phyloP scores from a whole-genome alignment of 2,797 vertebrate genomes.

The Clarias platycephalus region DNA sequence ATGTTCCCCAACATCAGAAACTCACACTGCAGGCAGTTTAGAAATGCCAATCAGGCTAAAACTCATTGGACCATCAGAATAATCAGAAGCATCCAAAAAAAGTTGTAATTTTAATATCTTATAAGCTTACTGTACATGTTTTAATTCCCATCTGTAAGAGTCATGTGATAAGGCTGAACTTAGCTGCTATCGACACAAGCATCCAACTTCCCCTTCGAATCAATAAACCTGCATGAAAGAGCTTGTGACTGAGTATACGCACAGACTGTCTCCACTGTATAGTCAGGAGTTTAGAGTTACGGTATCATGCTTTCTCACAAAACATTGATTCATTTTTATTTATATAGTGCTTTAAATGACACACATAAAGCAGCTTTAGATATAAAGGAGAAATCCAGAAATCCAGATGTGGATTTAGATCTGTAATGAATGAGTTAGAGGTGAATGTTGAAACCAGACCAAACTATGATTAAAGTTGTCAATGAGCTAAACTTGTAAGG shows the following conservation, averaged over 20 bases:
- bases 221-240: not conserved
- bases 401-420: not conserved
- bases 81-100: no score
- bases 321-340: not conserved
- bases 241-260: not conserved
- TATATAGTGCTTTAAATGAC: not conserved
- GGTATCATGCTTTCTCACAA: not conserved
- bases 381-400: not conserved
- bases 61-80: no score
- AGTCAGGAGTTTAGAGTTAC: not conserved
- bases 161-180: not conserved
- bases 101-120: not conserved
- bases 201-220: not conserved
- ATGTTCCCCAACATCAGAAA: no score
- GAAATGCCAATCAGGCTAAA: no score
- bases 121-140: not conserved
- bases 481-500: slow-evolving; percentile 6
- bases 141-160: not conserved
- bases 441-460: not conserved
- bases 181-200: not conserved
- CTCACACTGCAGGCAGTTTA: no score
- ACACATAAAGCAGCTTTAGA: not conserved
- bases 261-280: not conserved
- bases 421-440: not conserved
- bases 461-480: slow-evolving; percentile 24